Conservation (phyloP, 2,888 invertebrate genomes). For the Axea sp. region DNA sequence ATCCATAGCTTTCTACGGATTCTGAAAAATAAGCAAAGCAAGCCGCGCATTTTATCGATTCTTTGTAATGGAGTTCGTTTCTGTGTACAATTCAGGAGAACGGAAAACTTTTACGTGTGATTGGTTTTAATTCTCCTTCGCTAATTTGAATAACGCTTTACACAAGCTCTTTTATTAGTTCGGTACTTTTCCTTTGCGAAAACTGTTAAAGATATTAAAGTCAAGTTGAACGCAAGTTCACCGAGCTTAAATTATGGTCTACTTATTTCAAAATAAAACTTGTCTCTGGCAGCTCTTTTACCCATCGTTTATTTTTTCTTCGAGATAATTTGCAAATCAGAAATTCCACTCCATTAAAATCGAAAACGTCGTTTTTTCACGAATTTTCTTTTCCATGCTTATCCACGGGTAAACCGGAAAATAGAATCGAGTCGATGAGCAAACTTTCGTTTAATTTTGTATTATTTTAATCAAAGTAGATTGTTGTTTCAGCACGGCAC, state of each 20-base stretch:
- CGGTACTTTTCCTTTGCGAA: conserved; percentile 5
- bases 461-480: conserved; percentile 38
- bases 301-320: conserved; percentile 1
- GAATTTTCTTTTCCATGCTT: conserved; percentile 1
- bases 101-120: conserved; percentile 28
- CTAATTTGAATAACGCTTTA: conserved; percentile 37
- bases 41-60: conserved; percentile 24
- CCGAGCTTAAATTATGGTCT: conserved; percentile 11
- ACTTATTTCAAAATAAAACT: conserved; percentile 12
- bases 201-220: conserved; percentile 10
- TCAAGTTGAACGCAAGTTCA: conserved; percentile 1
- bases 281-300: background rate
- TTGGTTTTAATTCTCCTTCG: conserved; percentile 28
- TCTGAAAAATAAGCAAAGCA: conserved; percentile 1
- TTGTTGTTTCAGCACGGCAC: conserved; percentile 17
- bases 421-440: conserved; percentile 18
- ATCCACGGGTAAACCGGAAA: conserved; percentile 14
- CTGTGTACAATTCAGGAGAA: conserved; percentile 3
- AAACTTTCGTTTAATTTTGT: conserved; percentile 32
- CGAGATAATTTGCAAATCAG: conserved; percentile 24
- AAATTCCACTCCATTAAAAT: conserved; percentile 33
- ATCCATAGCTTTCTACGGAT: conserved; percentile 4
- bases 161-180: conserved; percentile 28
- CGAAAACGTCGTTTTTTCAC: background rate
- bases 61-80: conserved; percentile 21